Percentiles rank a stretch among this genome's conserved stretches.
These are phyloP conservation scores for Beaufortia kweichowensis DNA, from an alignment of 2,113 vertebrate genomes.

Conservation along the genomic window DNA sequence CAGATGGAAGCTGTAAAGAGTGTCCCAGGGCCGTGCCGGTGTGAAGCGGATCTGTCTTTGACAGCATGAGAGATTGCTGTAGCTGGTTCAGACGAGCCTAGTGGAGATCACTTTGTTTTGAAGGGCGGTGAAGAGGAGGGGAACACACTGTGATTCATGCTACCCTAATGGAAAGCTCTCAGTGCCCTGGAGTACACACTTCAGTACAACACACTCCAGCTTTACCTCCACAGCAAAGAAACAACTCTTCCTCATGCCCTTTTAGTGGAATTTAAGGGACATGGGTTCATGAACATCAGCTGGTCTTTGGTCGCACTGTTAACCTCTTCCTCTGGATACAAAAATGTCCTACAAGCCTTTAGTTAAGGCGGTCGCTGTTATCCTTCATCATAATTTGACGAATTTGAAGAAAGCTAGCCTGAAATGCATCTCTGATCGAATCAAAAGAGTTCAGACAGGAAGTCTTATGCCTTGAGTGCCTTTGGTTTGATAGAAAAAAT, in stretches of 20 bases:
- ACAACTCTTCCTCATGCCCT: constrained; percentile 5
- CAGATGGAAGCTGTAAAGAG: constrained; percentile 33
- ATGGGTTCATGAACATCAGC: neutral
- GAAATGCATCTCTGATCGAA: constrained; percentile 25
- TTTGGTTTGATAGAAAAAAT: constrained; percentile 15
- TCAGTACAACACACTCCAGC: constrained; percentile 23
- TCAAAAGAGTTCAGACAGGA: constrained; percentile 24
- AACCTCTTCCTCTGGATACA: neutral
- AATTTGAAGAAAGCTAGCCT: neutral
- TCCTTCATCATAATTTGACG: constrained; percentile 17
- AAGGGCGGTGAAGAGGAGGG: constrained; percentile 42
- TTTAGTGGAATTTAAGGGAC: neutral
- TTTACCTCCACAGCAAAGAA: constrained; percentile 19
- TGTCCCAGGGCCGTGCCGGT: constrained; percentile 42
- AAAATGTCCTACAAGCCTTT: neutral
- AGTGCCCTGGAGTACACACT: constrained; percentile 43
- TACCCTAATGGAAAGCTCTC: constrained; percentile 40
- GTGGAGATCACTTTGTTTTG: constrained; percentile 49
- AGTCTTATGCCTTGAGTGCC: constrained; percentile 21
- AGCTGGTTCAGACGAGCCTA: constrained; percentile 45
- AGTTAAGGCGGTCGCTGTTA: neutral
- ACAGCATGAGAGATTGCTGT: constrained; percentile 36
- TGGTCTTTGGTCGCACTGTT: constrained; percentile 6
- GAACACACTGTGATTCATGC: constrained; percentile 36
- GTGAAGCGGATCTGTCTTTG: constrained; percentile 23